Evolutionary conservation across 2,113 vertebrate genomes (phyloP).

Genomic region (Trochalopteron elliotii): DNA sequence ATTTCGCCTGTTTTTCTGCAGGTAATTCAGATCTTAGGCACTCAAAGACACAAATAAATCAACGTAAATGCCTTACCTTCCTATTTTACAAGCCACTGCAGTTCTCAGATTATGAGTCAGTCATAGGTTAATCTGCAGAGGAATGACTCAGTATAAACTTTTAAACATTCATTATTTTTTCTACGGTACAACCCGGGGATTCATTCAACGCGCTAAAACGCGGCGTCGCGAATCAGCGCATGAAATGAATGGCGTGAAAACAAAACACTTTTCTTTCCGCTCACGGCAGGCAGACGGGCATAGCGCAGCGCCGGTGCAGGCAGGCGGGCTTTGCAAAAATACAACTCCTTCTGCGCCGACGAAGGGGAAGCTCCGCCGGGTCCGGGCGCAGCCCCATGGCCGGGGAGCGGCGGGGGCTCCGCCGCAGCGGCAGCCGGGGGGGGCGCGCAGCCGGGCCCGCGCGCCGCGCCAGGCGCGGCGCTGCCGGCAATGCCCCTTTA

Average conservation of each 20-base stretch:
- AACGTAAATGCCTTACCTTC: slow-evolving; percentile 30
- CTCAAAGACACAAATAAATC: background rate
- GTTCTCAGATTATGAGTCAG: slow-evolving; percentile 65
- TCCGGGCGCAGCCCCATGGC: background rate
- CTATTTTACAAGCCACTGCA: slow-evolving; percentile 61
- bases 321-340: background rate
- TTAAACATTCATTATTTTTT: slow-evolving; percentile 57
- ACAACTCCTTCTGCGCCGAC: background rate
- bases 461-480: background rate
- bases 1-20: background rate
- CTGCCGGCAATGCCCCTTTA: slow-evolving; percentile 43
- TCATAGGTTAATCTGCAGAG: slow-evolving; percentile 72
- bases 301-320: background rate
- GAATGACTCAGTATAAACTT: slow-evolving; percentile 81
- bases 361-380: background rate
- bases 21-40: background rate
- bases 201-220: background rate
- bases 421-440: background rate
- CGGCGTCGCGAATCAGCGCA: background rate
- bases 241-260: slow-evolving; percentile 39
- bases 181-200: background rate
- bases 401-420: background rate
- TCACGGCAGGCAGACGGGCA: background rate
- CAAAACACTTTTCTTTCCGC: background rate
- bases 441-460: background rate